Evolutionary conservation across 2,888 invertebrate species (phyloP), one percentile per base, ranked within the genome.

Genomic region (Melanargia galathea): DNA sequence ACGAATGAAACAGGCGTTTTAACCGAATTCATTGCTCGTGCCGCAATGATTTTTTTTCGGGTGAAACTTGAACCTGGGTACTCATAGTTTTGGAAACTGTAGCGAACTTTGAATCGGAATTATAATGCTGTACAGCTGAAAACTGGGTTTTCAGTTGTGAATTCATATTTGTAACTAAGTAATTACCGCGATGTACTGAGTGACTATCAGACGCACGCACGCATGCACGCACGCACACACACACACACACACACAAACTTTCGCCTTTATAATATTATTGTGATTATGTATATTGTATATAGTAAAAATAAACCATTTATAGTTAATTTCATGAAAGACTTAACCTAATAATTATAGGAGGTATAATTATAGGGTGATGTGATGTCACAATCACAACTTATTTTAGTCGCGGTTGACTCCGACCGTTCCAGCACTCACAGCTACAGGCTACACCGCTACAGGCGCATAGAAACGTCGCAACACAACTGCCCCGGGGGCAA

Each of bases 401-500:
- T 16, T 18, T 11, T 10, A 0, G 49, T 26, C 8, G 16, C 49
- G 49, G n/a, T 49, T 16, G n/a, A 30, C 4, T 26, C 16, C 26
- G 6, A 10, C 48, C n/a, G 26, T 2, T 7, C 7, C 43, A 52
- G n/a, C 40, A n/a, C 24, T 5, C 5, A 5, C 24, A 26, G 24
- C 24, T 26, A 26, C 24, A 26, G 26, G 26, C 26, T 3, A 26
- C 26, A 26, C 26, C 26, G 26, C 4, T 6, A 3, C 4, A 3
- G 26, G 4, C 26, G 26, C 3, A 26, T 6, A 6, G 26, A 3
- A 26, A 3, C 6, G 26, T 26, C 26, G 26, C 26, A 51, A 65
- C 55, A 48, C 30, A 56, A 61, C 59, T n/a, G 49, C 72, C 67
- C 72, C 71, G 73, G 74, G 76, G 74, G 76, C 80, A 77, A 80